Conservation (phyloP, 2,797 vertebrate genomes). For the Limosa lapponica region DNA sequence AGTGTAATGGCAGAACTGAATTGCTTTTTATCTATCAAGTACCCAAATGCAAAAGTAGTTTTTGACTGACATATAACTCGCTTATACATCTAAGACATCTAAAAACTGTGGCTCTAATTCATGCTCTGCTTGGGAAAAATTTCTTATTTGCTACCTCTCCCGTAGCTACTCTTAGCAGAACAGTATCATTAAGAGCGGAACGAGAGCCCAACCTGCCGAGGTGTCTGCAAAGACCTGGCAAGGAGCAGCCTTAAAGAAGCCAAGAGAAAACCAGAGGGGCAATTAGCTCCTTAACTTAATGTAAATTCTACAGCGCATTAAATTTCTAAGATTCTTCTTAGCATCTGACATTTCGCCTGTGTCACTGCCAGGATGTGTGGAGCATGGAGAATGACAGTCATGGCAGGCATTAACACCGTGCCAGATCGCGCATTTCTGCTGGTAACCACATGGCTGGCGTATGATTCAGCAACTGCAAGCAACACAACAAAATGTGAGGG, state of each 20-base stretch:
- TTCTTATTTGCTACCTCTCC: background rate
- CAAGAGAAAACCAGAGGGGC: background rate
- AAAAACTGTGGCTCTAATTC: background rate
- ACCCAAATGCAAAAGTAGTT: background rate
- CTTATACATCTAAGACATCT: background rate
- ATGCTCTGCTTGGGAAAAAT: background rate
- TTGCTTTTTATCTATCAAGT: background rate
- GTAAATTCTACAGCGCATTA: background rate
- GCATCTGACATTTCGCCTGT: background rate
- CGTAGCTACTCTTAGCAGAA: background rate
- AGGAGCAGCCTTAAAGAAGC: background rate
- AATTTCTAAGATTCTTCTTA: background rate
- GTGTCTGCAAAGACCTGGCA: background rate
- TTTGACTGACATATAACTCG: background rate
- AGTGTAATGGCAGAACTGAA: background rate
- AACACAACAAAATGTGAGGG: background rate
- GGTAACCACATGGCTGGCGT: background rate
- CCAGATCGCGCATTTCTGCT: accelerated
- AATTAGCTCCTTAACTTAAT: background rate
- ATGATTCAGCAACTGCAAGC: background rate
- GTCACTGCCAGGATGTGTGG: background rate
- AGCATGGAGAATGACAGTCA: background rate
- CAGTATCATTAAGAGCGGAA: background rate
- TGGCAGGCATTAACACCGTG: background rate
- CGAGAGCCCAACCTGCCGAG: background rate